phyloP scores from a whole-genome alignment of 2,113 vertebrate genomes.

The Paradisaea rubra region DNA sequence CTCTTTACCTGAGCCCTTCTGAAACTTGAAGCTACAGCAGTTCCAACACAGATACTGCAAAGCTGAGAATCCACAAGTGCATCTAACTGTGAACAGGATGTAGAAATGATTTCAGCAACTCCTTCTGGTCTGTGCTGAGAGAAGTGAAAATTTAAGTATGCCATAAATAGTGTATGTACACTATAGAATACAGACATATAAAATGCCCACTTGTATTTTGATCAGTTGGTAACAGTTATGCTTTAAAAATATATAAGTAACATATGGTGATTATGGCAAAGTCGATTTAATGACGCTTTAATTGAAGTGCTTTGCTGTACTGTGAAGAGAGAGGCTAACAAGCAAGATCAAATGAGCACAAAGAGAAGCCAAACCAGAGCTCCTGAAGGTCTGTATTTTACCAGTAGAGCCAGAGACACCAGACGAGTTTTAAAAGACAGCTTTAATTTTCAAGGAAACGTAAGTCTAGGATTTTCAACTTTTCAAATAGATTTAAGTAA shows the following conservation, averaged over 20 bases:
- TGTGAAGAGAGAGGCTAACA: not conserved
- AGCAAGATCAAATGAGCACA: not conserved
- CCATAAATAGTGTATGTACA: not conserved
- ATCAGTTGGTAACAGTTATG: slow-evolving; percentile 10
- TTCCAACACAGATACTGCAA: not conserved
- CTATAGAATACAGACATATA: not conserved
- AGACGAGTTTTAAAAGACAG: not conserved
- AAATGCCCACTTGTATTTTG: slow-evolving; percentile 41
- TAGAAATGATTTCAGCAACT: not conserved
- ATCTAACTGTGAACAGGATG: not conserved
- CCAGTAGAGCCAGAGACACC: not conserved
- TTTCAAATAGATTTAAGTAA: not conserved
- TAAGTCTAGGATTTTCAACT: not conserved
- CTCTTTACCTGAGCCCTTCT: not conserved
- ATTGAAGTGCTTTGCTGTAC: slow-evolving; percentile 24
- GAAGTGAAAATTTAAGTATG: not conserved
- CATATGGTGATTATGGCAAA: slow-evolving; percentile 26
- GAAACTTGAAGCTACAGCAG: not conserved
- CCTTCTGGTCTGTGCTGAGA: not conserved
- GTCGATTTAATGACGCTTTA: slow-evolving; percentile 40
- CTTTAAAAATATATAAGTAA: slow-evolving; percentile 36
- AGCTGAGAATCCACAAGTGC: not conserved
- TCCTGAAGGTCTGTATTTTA: not conserved
- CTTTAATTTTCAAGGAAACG: not conserved
- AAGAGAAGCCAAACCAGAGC: not conserved